Conservation (phyloP, 1,140 invertebrate genomes). For the Bactericera cockerelli region DNA sequence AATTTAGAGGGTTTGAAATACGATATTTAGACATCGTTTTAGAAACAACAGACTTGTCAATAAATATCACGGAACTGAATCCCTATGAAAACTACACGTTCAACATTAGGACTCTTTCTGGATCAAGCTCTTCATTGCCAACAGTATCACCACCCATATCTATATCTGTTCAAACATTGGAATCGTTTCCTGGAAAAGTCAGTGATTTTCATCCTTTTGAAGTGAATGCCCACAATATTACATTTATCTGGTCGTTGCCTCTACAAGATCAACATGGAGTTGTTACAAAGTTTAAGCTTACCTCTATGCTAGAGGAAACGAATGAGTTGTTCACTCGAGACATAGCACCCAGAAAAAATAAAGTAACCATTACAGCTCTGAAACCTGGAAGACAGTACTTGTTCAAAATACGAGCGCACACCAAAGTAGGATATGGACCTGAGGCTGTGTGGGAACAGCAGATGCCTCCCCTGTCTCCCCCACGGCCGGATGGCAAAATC, state of each 20-base stretch:
- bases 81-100: conserved; percentile 80
- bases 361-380: conserved; percentile 53
- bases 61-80: conserved; percentile 53
- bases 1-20: conserved; percentile 74
- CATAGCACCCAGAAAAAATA: conserved; percentile 49
- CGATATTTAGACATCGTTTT: conserved; percentile 59
- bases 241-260: conserved; percentile 65
- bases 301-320: conserved; percentile 46
- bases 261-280: conserved; percentile 63
- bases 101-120: conserved; percentile 65
- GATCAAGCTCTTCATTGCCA: conserved; percentile 54
- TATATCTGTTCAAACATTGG: conserved; percentile 59
- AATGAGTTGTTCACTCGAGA: conserved; percentile 40
- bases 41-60: conserved; percentile 53
- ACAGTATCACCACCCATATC: conserved; percentile 58
- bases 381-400: conserved; percentile 66
- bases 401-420: conserved; percentile 72
- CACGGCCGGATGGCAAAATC: conserved; percentile 53
- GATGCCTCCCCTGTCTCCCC: conserved; percentile 70
- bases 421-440: conserved; percentile 62
- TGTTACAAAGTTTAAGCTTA: conserved; percentile 66
- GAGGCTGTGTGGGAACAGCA: conserved; percentile 52
- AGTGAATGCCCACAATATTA: conserved; percentile 61
- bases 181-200: conserved; percentile 64
- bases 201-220: conserved; percentile 56